Evolutionary conservation across 2,113 vertebrate genomes (phyloP).

Genomic region (Xenopus tropicalis): UCB_Xtro_10.0 CM004443.2:35368501-35369000

Average conservation of each 20-base stretch:
- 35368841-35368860: conserved; percentile 39
- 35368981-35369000: neutral
- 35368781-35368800: conserved; percentile 54
- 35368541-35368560: too few species aligned
- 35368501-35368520: too few species aligned
- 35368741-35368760: conserved; percentile 59
- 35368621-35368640: too few species aligned
- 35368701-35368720: too few species aligned
- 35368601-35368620: too few species aligned
- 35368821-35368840: conserved; percentile 49
- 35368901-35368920: conserved; percentile 12
- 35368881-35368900: conserved; percentile 8
- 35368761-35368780: conserved; percentile 58
- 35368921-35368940: neutral
- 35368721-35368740: conserved; percentile 60
- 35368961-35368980: neutral
- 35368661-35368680: too few species aligned
- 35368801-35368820: conserved; percentile 49
- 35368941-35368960: neutral
- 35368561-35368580: too few species aligned
- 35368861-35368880: conserved; percentile 35
- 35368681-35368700: too few species aligned
- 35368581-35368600: too few species aligned
- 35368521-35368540: too few species aligned
- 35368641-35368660: too few species aligned